Conservation (phyloP, 2,113 vertebrate genomes). For the Arizona elegans region DNA sequence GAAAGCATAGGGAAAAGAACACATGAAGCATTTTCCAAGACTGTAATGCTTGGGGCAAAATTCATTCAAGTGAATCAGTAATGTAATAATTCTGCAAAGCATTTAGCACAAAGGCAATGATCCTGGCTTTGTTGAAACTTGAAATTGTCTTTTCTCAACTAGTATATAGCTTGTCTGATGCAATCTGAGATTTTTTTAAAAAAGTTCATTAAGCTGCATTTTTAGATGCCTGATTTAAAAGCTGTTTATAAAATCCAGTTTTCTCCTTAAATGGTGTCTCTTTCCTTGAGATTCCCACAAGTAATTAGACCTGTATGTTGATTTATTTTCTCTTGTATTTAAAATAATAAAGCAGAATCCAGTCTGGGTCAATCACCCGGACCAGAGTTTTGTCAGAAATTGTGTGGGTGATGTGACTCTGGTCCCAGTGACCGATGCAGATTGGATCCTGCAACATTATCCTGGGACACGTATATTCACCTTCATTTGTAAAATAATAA, state of each 20-base stretch:
- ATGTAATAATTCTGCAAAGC: not conserved
- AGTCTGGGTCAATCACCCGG: too few relatives aligned
- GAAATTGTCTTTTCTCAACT: not conserved
- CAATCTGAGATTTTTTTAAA: not conserved
- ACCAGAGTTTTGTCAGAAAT: too few relatives aligned
- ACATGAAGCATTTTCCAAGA: not conserved
- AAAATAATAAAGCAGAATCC: not conserved
- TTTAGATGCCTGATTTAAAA: not conserved
- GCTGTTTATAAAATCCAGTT: not conserved
- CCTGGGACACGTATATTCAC: not conserved
- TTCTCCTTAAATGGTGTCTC: not conserved
- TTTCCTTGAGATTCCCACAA: not conserved
- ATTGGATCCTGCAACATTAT: not conserved
- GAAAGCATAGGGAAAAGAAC: not conserved
- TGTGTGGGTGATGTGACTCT: too few relatives aligned
- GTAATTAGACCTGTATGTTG: not conserved
- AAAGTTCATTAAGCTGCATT: not conserved
- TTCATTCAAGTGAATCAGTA: not conserved
- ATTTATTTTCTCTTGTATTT: not conserved
- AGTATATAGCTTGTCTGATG: not conserved
- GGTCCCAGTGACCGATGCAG: not conserved
- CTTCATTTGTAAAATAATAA: not conserved
- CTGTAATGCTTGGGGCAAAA: not conserved
- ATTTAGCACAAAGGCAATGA: not conserved
- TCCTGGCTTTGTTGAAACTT: rapidly evolving